Base-by-base conservation (phyloP, 2,888 invertebrate species). In the Yponomeuta malinellus region DNA sequence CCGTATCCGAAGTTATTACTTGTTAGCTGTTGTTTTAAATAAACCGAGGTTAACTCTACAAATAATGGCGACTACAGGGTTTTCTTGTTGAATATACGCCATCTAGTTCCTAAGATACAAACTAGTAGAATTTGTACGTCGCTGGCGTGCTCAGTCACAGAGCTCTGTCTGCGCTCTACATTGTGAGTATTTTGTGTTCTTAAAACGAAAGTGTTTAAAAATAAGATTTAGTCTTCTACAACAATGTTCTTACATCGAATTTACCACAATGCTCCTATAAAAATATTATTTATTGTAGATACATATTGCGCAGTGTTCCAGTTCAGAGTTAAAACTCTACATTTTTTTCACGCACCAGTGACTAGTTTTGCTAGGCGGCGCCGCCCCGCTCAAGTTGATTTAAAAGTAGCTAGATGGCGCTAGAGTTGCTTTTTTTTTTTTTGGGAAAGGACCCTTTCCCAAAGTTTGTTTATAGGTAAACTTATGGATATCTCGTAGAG, bases 381-480 rank as follows among this genome's bases (percentile, higher is more conserved):
- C 23, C 23, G 23, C 52, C 1, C 52, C 52, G 52, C 52, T 59
- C 12, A 15, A 15, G 52, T 59, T 59, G 6, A 59, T 5, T 15
- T 15, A 4, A 59, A 15, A 59, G 2, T 2, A 2, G 52, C 10
- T 31, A 65, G 65, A 29, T 65, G 65, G 65, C 31, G 65, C 65
- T 31, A 31, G 9, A 2, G 10, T 5, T 5, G 2, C 33, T 31
- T 29, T 23, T 23, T 23, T 23, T 23, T 9, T 65, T 65, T 29
- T 33, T 65, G 5, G 65, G 29, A 65, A 65, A 29, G 29, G 65
- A 2, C 29, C 33, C 33, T 31, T 15, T 59, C 52, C 52, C 52
- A 15, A 59, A 59, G 52, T 65, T 65, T 31, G 65, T 10, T 10
- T 65, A 65, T 65, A 65, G 23, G 65, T 65, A 65, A 9, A 65